Base-by-base conservation (phyloP, 2,888 invertebrate genomes). In the Sinhomidia bicolor region DNA sequence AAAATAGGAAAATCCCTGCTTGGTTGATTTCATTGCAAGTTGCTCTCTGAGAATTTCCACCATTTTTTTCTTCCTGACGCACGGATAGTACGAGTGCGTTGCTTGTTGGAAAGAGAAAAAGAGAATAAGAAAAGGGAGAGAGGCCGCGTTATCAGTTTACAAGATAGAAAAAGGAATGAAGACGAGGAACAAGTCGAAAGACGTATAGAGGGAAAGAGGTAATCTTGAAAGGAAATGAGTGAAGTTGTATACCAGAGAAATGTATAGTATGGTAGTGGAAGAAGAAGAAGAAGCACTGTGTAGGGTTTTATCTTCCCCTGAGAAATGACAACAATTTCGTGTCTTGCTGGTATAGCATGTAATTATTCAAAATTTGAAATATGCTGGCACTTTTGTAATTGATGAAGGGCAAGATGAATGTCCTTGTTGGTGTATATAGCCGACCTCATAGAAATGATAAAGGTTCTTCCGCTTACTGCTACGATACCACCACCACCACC, bases 351-450 rank as follows among this genome's bases (percentile, higher is more conserved):
- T 60, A 78, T 60, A 88, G 79, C 82, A 83, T 89, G 90, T 90
- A 90, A 90, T 90, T 90, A 89, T 86, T 90, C 90, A 90, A 90
- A 90, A 83, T 86, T 89, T 90, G 90, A 90, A 88, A 89, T 89
- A 90, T 90, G 90, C 90, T 89, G 90, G 89, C 90, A 90, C 84
- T 90, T 86, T 86, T 54, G 86, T 90, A 90, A 90, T 90, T 90
- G 90, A 90, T 90, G 90, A 81, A 60, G 89, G 89, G 60, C 89
- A 89, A 89, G 89, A 89, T 89, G 85, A 85, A 89, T 89, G 81
- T 89, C 85, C 81, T 89, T 62, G 76, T 76, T 84, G 81, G 85
- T 81, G 80, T 81, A 81, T 81, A 81, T 80, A 74, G 79, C 44
- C 85, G 68, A 74, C 81, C 81, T 85, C 76, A 85, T 74, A 65